Evolutionary conservation across 2,888 invertebrate genomes (phyloP).

Genomic region (Andrena hattorfiana): DNA sequence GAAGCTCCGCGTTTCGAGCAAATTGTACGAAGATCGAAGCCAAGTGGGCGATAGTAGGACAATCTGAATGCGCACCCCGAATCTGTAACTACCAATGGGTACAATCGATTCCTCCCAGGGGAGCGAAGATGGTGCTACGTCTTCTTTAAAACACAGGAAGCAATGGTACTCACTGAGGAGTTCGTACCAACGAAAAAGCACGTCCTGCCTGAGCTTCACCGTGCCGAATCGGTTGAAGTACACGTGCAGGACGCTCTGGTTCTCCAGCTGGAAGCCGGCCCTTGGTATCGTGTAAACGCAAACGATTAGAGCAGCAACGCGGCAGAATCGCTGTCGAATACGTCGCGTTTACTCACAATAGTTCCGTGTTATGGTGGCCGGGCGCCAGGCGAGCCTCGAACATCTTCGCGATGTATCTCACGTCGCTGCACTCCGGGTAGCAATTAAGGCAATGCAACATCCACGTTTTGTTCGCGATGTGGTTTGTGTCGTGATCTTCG

Average conservation of each 20-base stretch:
- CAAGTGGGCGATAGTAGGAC: too few species aligned
- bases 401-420: constrained; percentile 70
- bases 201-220: constrained; percentile 78
- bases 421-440: constrained; percentile 77
- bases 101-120: not conserved
- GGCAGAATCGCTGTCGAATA: not conserved
- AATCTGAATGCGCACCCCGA: not conserved
- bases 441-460: constrained; percentile 72
- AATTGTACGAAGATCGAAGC: too few species aligned
- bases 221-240: constrained; percentile 79
- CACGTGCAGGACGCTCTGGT: constrained; percentile 80
- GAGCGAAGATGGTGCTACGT: too few species aligned
- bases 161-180: constrained; percentile 80
- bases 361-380: constrained; percentile 52
- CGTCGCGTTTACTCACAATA: constrained; percentile 62
- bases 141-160: not conserved
- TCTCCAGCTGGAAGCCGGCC: constrained; percentile 43
- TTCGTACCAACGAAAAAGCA: constrained; percentile 82
- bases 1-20: too few species aligned
- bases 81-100: not conserved
- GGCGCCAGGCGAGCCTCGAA: constrained; percentile 54
- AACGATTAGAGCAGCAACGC: not conserved
- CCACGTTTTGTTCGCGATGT: constrained; percentile 11
- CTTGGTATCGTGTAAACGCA: not conserved
- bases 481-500: constrained; percentile 43